phyloP scores from a whole-genome alignment of 2,797 vertebrate genomes.

The Gorsachius magnificus region DNA sequence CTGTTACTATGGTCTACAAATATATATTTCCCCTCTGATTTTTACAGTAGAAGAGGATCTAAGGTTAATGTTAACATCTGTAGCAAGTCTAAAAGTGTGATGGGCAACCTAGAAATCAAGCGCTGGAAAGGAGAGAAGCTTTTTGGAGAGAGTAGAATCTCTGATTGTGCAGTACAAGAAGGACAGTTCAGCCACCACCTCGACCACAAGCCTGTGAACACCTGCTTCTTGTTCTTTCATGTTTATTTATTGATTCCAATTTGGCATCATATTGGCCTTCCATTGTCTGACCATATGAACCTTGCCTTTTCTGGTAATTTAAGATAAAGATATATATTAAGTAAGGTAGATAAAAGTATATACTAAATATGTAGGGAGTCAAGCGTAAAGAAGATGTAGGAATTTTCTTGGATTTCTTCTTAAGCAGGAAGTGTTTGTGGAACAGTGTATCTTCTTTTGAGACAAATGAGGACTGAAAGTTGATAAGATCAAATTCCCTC shows the following conservation, averaged over 20 bases:
- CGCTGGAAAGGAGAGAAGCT: background rate
- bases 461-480: background rate
- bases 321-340: background rate
- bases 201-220: background rate
- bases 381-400: accelerated
- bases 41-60: background rate
- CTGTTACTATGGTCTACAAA: background rate
- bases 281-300: background rate
- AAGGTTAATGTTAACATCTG: background rate
- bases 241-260: background rate
- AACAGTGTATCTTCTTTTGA: background rate
- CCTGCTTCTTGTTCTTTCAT: background rate
- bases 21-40: background rate
- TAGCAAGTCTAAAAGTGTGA: background rate
- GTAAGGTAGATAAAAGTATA: background rate
- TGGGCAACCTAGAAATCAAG: background rate
- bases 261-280: background rate
- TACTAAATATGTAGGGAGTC: background rate
- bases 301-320: background rate
- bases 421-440: background rate
- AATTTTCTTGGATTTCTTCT: background rate
- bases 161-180: background rate
- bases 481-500: background rate
- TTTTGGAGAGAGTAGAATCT: background rate
- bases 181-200: background rate